A percentile compares a stretch with the other conserved stretches of the same genome.
Evolutionary conservation across 1,140 invertebrate species (phyloP).

Genomic region (Tribolium madens): DNA sequence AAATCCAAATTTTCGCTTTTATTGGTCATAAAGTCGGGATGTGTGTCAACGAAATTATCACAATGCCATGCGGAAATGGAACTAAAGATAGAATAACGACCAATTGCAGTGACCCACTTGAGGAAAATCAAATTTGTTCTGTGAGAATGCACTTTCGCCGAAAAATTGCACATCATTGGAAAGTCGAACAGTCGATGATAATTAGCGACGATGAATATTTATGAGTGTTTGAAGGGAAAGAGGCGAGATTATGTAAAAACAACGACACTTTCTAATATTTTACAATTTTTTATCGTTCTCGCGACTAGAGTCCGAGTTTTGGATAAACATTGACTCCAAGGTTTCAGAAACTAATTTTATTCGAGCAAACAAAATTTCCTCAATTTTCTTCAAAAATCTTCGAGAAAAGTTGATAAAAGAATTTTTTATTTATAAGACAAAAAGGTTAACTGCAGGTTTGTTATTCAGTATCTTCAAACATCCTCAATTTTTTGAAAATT

Average conservation of each 20-base stretch:
- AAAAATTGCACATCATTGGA: conserved; percentile 33
- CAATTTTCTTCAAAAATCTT: too few relatives aligned
- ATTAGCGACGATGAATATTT: conserved; percentile 17
- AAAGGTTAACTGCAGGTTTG: too few relatives aligned
- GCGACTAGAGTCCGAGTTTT: too few relatives aligned
- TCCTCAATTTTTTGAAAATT: too few relatives aligned
- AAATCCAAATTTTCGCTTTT: conserved; percentile 18
- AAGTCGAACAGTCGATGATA: background rate
- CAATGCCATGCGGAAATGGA: conserved; percentile 31
- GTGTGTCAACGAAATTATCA: conserved; percentile 34
- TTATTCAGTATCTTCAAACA: too few relatives aligned
- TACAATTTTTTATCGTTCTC: background rate
- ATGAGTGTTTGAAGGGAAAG: background rate
- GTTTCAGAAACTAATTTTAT: too few relatives aligned
- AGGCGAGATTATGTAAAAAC: background rate
- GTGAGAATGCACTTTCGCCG: conserved; percentile 19
- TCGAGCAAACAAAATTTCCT: too few relatives aligned
- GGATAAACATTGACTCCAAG: too few relatives aligned
- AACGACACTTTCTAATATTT: conserved; percentile 12
- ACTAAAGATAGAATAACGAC: conserved; percentile 25
- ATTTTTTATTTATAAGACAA: too few relatives aligned
- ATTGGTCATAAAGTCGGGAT: background rate
- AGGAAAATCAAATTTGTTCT: background rate
- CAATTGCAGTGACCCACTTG: background rate
- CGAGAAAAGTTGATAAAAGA: too few relatives aligned